These are phyloP conservation scores for Cuniculus paca DNA, from an alignment of 2,797 vertebrate genomes.

Conservation along the genomic window DNA sequence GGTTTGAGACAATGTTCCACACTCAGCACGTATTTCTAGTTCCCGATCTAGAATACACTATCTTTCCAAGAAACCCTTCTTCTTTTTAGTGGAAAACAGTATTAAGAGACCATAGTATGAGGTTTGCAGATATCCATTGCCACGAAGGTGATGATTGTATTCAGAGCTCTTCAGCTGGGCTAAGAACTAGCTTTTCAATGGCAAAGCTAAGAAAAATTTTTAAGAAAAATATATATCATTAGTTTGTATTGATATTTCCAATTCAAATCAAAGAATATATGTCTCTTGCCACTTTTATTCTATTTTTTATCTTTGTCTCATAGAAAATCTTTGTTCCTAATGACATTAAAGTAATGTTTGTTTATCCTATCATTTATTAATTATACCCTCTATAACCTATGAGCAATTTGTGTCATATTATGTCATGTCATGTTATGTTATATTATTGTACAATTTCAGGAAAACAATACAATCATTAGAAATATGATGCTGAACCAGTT, in stretches of 20 bases:
- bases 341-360: not conserved
- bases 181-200: not conserved
- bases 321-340: not conserved
- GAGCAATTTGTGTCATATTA: not conserved
- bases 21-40: not conserved
- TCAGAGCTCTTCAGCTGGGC: not conserved
- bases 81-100: not conserved
- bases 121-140: not conserved
- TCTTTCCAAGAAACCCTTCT: not conserved
- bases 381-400: not conserved
- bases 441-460: not conserved
- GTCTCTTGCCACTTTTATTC: not conserved
- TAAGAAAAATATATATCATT: not conserved
- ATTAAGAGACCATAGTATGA: not conserved
- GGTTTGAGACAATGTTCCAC: not conserved
- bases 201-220: not conserved
- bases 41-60: not conserved
- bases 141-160: not conserved
- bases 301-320: slow-evolving; percentile 8
- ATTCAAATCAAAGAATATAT: not conserved
- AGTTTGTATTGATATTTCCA: not conserved
- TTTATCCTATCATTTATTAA: not conserved
- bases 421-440: not conserved
- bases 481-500: not conserved
- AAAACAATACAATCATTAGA: not conserved